Conservation (phyloP, 2,113 vertebrate species). For the Stegostoma tigrinum region DNA sequence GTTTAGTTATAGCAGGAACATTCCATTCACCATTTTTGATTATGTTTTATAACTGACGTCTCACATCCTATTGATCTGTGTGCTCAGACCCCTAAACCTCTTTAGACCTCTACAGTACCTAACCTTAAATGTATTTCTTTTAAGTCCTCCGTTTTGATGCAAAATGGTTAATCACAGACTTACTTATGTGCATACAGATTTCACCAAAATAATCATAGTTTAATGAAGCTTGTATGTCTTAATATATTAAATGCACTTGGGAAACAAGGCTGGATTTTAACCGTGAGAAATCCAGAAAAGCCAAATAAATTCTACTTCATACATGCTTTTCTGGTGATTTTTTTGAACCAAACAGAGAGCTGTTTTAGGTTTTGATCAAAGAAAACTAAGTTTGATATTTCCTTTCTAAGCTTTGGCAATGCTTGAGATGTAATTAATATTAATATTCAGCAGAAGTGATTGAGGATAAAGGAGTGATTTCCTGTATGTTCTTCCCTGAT, state of each 20-base stretch:
- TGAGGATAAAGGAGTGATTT: not conserved
- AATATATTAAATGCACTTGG: not conserved
- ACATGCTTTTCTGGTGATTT: no score
- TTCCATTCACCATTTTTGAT: no score
- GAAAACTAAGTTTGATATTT: not conserved
- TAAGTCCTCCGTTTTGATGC: no score
- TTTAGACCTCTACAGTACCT: no score
- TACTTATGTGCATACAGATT: not conserved
- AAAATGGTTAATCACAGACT: no score
- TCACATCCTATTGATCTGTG: no score
- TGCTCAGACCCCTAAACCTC: no score
- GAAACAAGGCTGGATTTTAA: not conserved
- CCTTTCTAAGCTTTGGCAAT: not conserved
- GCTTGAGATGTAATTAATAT: not conserved
- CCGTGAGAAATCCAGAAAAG: not conserved
- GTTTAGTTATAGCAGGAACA: no score
- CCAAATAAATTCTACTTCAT: not conserved
- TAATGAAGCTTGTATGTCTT: not conserved
- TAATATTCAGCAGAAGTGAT: not conserved
- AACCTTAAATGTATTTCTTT: no score
- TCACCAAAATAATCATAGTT: not conserved
- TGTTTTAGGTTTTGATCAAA: no score
- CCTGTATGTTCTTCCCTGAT: not conserved
- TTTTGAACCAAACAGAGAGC: no score
- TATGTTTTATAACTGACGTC: no score